Conservation (phyloP, 2,888 invertebrate species). For the Aspidiotus destructor region DNA sequence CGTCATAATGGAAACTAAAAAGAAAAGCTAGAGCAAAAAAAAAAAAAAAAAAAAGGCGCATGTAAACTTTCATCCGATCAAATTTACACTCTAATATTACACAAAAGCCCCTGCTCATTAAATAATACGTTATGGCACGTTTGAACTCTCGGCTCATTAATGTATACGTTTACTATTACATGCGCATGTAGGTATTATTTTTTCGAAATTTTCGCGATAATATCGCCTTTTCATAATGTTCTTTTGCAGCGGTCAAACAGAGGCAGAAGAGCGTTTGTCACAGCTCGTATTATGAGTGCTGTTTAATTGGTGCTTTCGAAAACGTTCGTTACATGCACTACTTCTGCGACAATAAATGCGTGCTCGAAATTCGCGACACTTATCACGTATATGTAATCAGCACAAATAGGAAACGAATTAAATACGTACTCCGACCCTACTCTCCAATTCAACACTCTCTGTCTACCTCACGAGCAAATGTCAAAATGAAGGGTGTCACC, state of each 20-base stretch:
- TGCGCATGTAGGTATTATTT: not conserved
- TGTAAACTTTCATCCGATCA: not conserved
- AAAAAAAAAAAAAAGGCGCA: not conserved
- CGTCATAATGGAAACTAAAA: not conserved
- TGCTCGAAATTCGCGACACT: not conserved
- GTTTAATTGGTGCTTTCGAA: not conserved
- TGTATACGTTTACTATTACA: not conserved
- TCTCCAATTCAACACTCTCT: not conserved
- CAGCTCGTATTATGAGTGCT: not conserved
- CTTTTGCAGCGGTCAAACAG: not conserved
- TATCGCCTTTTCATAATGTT: not conserved
- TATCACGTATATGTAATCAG: not conserved
- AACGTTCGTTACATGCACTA: not conserved
- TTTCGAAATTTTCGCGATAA: constrained; percentile 2
- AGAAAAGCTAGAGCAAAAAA: constrained; percentile 1
- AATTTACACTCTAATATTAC: not conserved
- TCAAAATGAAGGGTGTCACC: not conserved
- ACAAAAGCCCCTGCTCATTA: not conserved
- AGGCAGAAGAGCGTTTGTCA: not conserved
- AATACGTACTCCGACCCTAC: not conserved
- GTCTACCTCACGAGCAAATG: not conserved
- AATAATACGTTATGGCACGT: not conserved
- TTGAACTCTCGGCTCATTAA: not conserved
- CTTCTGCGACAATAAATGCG: not conserved
- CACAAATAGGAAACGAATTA: not conserved